phyloP scores from a whole-genome alignment of 2,888 invertebrate species.

The Mongoloraphidia duomilia region DNA sequence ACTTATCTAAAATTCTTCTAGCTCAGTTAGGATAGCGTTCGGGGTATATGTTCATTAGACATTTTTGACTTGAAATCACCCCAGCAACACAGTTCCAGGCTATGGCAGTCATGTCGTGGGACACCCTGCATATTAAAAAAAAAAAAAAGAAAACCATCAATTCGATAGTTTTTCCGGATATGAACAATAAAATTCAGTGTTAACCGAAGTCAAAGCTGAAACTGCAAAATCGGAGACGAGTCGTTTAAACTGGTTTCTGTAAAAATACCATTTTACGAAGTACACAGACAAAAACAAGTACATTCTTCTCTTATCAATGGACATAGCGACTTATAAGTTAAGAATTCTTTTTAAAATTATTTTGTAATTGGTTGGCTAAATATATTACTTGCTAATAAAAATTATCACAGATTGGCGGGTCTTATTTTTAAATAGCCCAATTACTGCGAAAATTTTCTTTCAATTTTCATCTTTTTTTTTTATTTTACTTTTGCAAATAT shows the following conservation, averaged over 20 bases:
- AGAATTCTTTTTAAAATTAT: background rate
- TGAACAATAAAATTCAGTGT: too few species aligned
- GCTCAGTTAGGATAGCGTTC: too few species aligned
- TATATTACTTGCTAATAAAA: background rate
- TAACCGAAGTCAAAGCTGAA: background rate
- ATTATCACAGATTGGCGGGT: constrained; percentile 4
- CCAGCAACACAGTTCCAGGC: too few species aligned
- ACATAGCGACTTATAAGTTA: constrained; percentile 4
- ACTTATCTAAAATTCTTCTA: too few species aligned
- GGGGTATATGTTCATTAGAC: too few species aligned
- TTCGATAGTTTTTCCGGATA: too few species aligned
- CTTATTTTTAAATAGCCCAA: background rate
- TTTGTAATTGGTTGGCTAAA: constrained; percentile 2
- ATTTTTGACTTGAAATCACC: too few species aligned
- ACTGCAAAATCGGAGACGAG: background rate
- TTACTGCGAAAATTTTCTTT: constrained; percentile 2
- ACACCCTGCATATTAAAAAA: too few species aligned
- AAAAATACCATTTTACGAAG: background rate
- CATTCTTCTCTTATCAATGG: background rate
- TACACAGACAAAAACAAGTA: background rate
- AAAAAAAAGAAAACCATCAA: too few species aligned
- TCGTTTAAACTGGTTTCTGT: background rate
- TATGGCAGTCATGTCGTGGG: too few species aligned
- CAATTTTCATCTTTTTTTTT: too few species aligned
- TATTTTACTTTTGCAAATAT: too few species aligned